Conservation (phyloP, 2,888 invertebrate species). For the Acanthosoma haemorrhoidale region DNA sequence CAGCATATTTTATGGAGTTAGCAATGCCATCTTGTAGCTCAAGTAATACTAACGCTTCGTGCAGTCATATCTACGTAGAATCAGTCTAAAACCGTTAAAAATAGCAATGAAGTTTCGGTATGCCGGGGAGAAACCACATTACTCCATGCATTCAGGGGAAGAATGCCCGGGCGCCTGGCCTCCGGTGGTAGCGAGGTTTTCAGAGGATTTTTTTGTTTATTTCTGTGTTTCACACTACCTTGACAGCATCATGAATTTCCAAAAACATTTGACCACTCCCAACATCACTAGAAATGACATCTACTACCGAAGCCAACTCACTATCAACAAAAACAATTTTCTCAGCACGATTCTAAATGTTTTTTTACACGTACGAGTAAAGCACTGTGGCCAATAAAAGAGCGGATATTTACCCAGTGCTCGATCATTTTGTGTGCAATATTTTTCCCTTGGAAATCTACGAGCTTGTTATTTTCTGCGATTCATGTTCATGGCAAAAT, state of each 20-base stretch:
- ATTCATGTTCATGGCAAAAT: constrained; percentile 39
- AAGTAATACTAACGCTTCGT: no score
- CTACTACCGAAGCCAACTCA: no score
- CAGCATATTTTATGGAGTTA: not conserved
- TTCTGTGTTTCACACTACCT: no score
- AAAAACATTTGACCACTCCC: no score
- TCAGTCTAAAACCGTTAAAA: no score
- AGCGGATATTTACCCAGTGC: constrained; percentile 2
- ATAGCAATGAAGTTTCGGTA: not conserved
- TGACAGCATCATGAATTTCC: no score
- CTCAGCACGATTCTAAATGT: no score
- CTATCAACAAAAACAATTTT: no score
- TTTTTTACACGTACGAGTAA: not conserved
- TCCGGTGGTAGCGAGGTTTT: not conserved
- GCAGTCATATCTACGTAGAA: no score
- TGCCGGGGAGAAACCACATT: not conserved
- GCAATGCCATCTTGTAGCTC: no score
- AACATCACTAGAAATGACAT: no score
- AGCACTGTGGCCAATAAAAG: not conserved
- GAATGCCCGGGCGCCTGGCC: not conserved
- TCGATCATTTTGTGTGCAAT: not conserved
- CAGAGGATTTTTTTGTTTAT: not conserved
- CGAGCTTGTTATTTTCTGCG: constrained; percentile 37
- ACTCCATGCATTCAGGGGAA: not conserved
- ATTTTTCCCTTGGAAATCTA: not conserved